Evolutionary conservation across 2,797 vertebrate species (phyloP), one percentile per base, ranked within the genome.

Genomic region (Spondyliosoma cantharus): DNA sequence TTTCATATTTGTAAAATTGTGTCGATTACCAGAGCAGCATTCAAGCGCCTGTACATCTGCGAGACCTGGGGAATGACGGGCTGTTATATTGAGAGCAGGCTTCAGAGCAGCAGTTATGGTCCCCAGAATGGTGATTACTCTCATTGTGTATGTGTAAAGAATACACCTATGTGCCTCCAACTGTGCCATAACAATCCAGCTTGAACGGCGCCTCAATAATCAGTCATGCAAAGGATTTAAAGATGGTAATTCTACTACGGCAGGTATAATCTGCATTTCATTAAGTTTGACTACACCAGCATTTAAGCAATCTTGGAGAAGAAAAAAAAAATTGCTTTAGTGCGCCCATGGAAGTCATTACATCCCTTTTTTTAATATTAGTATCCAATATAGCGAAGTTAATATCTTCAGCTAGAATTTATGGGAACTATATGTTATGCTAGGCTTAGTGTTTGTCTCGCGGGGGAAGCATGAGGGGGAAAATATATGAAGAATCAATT

Each of bases 1-100:
- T 87, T 92, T 90, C 75, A 83, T 86, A 89, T 93, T 87, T 84
- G 83, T 85, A 59, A 71, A 84, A 78, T 72, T 64, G 77, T 69
- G 64, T 86, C 86, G 82, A 83, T 91, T 80, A 80, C 66, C 2
- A 1, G 63, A 46, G 70, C 37, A 12, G 58, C 58, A 25, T 78
- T 81, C 66, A 60, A 60, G 48, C 68, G 74, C 24, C 59, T 11
- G 68, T 81, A 37, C 76, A 73, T 87, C 82, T 87, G 81, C 59
- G 83, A 70, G 73, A 78, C 56, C 77, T 84, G 77, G 64, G 66
- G 82, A 84, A 87, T 89, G 78, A 87, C 86, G 80, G 76, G 71
- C 79, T 76, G 82, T 79, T 87, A 37, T 72, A 81, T 61, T 29
- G 76, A 71, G 68, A 77, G 75, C 64, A 48, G 77, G 45, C 66